Percentiles rank a stretch among this genome's conserved stretches.
These are phyloP conservation scores for Meloidogyne exigua DNA, from an alignment of 1,140 invertebrate species.

Conservation along the genomic window DNA sequence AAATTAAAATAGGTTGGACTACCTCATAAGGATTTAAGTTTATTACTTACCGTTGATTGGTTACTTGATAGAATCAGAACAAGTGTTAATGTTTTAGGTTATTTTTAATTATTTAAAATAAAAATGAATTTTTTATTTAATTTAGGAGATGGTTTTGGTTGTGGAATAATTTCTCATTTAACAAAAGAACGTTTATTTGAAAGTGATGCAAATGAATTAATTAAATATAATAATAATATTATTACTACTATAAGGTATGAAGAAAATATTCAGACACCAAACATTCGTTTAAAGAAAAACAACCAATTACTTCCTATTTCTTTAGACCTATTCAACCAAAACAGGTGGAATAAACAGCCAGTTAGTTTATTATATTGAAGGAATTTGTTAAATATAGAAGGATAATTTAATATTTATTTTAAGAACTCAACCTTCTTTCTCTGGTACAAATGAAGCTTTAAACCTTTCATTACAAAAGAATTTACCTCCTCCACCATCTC, in stretches of 20 bases:
- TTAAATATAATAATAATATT: constrained; percentile 42
- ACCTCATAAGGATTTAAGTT: constrained; percentile 82
- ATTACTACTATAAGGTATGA: background rate
- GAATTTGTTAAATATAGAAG: too few relatives aligned
- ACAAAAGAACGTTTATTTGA: constrained; percentile 64
- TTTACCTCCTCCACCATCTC: constrained; percentile 8
- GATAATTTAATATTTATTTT: too few relatives aligned
- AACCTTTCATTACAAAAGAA: background rate
- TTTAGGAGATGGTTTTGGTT: too few relatives aligned
- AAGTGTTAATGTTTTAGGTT: constrained; percentile 82
- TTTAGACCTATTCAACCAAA: background rate
- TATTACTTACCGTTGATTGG: constrained; percentile 74
- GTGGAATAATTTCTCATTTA: constrained; percentile 79
- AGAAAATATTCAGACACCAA: background rate
- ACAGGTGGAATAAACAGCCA: background rate
- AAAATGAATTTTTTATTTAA: too few relatives aligned
- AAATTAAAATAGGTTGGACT: constrained; percentile 72
- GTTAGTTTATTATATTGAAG: too few relatives aligned
- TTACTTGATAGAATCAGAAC: constrained; percentile 85
- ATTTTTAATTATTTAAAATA: too few relatives aligned
- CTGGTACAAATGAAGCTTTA: background rate
- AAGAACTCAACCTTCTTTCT: background rate
- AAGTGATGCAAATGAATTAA: constrained; percentile 49
- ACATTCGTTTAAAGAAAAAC: constrained; percentile 7
- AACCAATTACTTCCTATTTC: constrained; percentile 10